These are phyloP conservation scores for Phyllotreta cruciferae DNA, from an alignment of 2,888 invertebrate species.

Conservation along the genomic window DNA sequence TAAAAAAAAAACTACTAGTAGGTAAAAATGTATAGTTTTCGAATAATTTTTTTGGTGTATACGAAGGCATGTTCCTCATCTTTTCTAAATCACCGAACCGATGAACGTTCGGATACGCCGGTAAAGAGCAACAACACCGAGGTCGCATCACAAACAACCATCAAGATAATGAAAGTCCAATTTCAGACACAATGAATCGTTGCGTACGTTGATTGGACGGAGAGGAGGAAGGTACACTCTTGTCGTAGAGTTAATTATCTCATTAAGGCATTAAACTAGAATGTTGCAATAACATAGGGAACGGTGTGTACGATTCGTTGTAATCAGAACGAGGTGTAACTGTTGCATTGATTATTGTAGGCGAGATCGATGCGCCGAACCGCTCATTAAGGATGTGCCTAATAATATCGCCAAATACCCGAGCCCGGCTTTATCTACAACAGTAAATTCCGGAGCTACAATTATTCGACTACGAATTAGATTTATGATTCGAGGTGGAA, in stretches of 20 bases:
- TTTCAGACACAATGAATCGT: conserved; percentile 27
- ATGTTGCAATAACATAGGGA: conserved; percentile 18
- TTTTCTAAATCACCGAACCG: background rate
- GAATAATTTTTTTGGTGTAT: too few relatives aligned
- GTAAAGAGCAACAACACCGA: conserved; percentile 18
- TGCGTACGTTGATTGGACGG: conserved; percentile 19
- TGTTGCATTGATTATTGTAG: conserved; percentile 19
- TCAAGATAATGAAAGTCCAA: conserved; percentile 29
- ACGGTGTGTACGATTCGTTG: conserved; percentile 19
- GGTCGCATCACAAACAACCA: conserved; percentile 14
- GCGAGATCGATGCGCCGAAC: conserved; percentile 4
- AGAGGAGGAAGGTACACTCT: conserved; percentile 13
- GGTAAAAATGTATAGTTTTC: too few relatives aligned
- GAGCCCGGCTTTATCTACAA: background rate
- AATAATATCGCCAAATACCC: conserved; percentile 12
- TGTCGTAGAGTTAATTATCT: conserved; percentile 21
- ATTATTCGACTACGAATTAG: background rate
- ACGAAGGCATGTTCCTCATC: too few relatives aligned
- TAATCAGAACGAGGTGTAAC: conserved; percentile 17
- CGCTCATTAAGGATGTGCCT: conserved; percentile 11
- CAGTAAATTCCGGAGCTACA: conserved; percentile 8
- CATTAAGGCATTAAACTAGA: conserved; percentile 18
- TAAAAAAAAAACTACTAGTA: too few relatives aligned
- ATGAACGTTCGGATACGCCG: background rate
- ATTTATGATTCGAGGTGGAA: conserved; percentile 4